Conservation (phyloP, 2,888 invertebrate species). For the Lypha dubia region DNA sequence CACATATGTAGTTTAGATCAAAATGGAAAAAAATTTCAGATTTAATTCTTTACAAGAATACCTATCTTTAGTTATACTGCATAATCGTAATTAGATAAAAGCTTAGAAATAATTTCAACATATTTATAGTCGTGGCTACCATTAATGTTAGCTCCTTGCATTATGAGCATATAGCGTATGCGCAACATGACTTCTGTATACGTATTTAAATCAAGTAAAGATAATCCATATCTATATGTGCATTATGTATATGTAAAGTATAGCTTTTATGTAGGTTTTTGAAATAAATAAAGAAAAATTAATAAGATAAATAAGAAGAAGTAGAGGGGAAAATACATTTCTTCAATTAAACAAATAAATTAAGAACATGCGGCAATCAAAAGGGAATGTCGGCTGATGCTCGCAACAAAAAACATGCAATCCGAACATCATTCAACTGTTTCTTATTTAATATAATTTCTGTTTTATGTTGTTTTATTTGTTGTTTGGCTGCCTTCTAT, state of each 20-base stretch:
- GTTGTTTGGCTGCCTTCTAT: constrained; percentile 61
- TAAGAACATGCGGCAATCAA: constrained; percentile 73
- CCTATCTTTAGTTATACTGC: no score
- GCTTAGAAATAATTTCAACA: constrained; percentile 26
- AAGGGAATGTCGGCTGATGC: constrained; percentile 64
- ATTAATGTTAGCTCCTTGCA: constrained; percentile 37
- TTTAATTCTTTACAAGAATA: no score
- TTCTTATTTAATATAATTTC: constrained; percentile 57
- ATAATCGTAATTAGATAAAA: constrained; percentile 42
- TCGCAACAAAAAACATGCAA: constrained; percentile 71
- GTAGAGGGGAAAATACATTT: constrained; percentile 77
- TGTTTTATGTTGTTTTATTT: constrained; percentile 48
- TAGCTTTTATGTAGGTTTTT: background rate
- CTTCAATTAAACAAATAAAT: constrained; percentile 82
- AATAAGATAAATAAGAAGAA: constrained; percentile 63
- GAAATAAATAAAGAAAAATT: constrained; percentile 27
- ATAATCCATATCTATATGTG: background rate
- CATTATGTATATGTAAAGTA: background rate
- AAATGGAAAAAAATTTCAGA: no score
- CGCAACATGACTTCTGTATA: constrained; percentile 62
- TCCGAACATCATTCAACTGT: constrained; percentile 72
- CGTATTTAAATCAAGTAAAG: constrained; percentile 20
- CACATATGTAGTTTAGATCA: no score
- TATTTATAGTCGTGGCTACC: background rate
- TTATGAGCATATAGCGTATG: constrained; percentile 62